These are phyloP conservation scores for Gallirallus australis DNA, from an alignment of 2,797 vertebrate genomes.

Conservation along the genomic window DNA sequence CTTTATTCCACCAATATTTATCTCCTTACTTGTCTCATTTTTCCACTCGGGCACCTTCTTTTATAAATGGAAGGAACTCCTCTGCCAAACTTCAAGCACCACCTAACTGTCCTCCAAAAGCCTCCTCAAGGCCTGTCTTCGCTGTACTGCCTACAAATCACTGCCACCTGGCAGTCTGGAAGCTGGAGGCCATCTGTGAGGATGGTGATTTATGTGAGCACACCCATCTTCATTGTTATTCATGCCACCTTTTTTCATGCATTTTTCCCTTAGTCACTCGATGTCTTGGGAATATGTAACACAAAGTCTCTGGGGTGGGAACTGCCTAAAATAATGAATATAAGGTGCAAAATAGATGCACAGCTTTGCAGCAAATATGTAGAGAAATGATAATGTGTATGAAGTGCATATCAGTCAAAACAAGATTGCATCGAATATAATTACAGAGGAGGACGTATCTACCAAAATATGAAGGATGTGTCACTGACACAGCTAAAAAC, in stretches of 20 bases:
- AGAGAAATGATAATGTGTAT: neutral
- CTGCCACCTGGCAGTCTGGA: neutral
- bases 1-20: neutral
- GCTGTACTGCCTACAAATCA: slow-evolving; percentile 48
- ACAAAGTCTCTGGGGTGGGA: neutral
- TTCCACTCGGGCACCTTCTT: neutral
- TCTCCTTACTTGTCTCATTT: neutral
- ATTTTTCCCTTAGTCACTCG: slow-evolving; percentile 31
- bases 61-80: neutral
- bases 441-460: neutral
- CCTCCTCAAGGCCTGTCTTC: neutral
- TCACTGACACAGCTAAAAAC: neutral
- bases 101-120: neutral
- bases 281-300: neutral
- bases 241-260: neutral
- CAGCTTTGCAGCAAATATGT: neutral
- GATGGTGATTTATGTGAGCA: slow-evolving; percentile 44
- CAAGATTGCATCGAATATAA: neutral
- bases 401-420: neutral
- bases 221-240: slow-evolving; percentile 33
- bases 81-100: neutral
- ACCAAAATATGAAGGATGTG: neutral
- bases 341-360: neutral
- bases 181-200: slow-evolving; percentile 40
- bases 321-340: neutral